These are phyloP conservation scores for Pachypanchax playfairii DNA, from an alignment of 2,113 vertebrate species.

Conservation along the genomic window DNA sequence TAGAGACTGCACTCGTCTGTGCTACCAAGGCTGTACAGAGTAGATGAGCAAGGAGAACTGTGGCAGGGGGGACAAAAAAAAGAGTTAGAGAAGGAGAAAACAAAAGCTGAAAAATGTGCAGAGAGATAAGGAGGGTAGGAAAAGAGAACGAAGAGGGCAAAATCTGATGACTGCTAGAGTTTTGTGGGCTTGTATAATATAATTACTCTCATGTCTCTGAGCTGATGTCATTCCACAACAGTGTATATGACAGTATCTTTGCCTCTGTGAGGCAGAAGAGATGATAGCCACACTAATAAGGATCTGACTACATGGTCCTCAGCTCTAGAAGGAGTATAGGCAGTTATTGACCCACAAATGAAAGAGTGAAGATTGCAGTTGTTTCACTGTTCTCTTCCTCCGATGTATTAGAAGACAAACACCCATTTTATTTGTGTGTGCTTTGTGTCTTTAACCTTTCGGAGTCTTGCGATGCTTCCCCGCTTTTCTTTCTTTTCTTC, in stretches of 20 bases:
- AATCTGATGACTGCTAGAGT: conserved; percentile 64
- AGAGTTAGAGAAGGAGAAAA: conserved; percentile 9
- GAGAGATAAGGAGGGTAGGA: neutral
- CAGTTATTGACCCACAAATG: conserved; percentile 79
- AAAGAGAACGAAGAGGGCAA: conserved; percentile 12
- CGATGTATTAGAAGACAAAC: conserved; percentile 43
- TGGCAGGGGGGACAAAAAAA: conserved; percentile 17
- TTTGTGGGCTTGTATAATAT: conserved; percentile 76
- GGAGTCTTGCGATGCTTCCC: conserved; percentile 18
- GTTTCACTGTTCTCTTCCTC: conserved; percentile 40
- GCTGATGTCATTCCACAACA: conserved; percentile 76
- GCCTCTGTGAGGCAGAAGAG: conserved; percentile 71
- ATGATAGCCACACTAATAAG: conserved; percentile 82
- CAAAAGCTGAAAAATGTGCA: conserved; percentile 7
- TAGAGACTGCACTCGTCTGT: conserved; percentile 33
- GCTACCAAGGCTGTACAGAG: conserved; percentile 20
- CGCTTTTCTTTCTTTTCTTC: neutral
- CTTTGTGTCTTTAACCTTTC: conserved; percentile 53
- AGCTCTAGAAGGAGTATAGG: conserved; percentile 74
- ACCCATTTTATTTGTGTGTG: conserved; percentile 28
- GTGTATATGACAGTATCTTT: conserved; percentile 68
- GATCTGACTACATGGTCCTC: conserved; percentile 80
- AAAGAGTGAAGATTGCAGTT: conserved; percentile 69
- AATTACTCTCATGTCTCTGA: conserved; percentile 79
- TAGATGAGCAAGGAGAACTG: conserved; percentile 5